Conservation (phyloP, 1,140 invertebrate genomes). For the Zaprionus ornatus region DNA sequence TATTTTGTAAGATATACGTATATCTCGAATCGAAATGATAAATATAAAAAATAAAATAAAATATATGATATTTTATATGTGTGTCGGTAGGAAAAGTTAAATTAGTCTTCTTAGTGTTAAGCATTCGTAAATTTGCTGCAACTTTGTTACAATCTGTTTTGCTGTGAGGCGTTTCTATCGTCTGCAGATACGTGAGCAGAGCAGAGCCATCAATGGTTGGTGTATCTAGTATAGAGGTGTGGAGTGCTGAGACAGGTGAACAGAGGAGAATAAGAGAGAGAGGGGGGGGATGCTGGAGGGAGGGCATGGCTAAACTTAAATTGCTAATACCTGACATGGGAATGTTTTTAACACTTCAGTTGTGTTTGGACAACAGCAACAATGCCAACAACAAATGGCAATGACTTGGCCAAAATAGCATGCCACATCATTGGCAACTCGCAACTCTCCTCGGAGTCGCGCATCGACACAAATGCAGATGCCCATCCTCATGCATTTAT, state of each 20-base stretch:
- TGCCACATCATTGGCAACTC: conserved; percentile 57
- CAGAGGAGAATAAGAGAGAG: not conserved
- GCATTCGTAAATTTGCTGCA: not conserved
- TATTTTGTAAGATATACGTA: not conserved
- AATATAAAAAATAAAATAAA: no score
- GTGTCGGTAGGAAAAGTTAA: not conserved
- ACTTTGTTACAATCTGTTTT: conserved; percentile 19
- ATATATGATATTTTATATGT: not conserved
- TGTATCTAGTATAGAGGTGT: conserved; percentile 2
- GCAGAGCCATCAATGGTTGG: not conserved
- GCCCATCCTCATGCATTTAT: conserved; percentile 76
- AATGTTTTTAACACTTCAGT: conserved; percentile 81
- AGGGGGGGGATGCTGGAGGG: not conserved
- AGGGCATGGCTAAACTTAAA: conserved; percentile 57
- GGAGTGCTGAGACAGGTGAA: conserved; percentile 1
- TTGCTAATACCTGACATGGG: conserved; percentile 81
- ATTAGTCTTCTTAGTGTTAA: conserved; percentile 6
- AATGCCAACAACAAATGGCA: conserved; percentile 70
- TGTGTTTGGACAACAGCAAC: conserved; percentile 79
- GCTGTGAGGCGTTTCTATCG: not conserved
- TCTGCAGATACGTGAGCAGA: conserved; percentile 4
- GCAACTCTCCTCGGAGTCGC: not conserved
- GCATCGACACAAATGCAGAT: conserved; percentile 70
- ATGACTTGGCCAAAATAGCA: conserved; percentile 75
- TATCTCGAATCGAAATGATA: not conserved